Base-by-base conservation (phyloP, 2,797 vertebrate species). In the Anguilla megastoma region DNA sequence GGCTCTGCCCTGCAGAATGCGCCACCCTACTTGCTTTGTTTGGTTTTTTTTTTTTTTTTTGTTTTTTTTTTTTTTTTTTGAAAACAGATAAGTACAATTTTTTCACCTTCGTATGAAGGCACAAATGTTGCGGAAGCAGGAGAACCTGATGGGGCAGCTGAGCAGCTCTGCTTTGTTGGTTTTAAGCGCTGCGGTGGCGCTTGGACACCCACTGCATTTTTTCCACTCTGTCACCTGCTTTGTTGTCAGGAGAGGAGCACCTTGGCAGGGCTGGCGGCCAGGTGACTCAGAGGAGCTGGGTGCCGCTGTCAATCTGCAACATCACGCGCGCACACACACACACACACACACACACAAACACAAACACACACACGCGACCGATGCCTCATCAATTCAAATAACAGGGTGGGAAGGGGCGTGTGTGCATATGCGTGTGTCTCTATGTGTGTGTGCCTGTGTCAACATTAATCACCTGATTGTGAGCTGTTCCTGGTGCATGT, bases 171-270 rank as follows among this genome's bases (percentile, higher is more conserved):
- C 86, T 90, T 89, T 89, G 89, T 91, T 92, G 91, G 89, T 90
- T 90, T 92, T 90, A 91, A 91, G 88, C 86, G 86, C 89, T 83
- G 84, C 71, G 79, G 86, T 87, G 90, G 86, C 89, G 91, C 85
- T 79, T 90, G 89, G 91, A 90, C 92, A 92, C 91, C 91, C 92
- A 92, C 92, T 88, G 91, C 90, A 91, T 93, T 91, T 90, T 91
- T 92, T 88, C 90, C 88, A 88, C 84, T 90, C 90, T 92, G 90
- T 91, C 89, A 90, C 87, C 86, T 88, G 87, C 91, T 91, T 91
- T 91, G 91, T 90, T 87, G 89, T 83, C 56, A 50, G 86, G 86
- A 56, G 83, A 71, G 84, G 74, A 74, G 74, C 84, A 52, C 52
- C 56, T 85, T 71, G 16, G 27, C 45, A 86, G 74, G 88, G 52